A percentile compares a stretch with the other conserved stretches of the same genome.
Evolutionary conservation across 2,888 invertebrate genomes (phyloP).

Genomic region (Eustalomyia histrio): DNA sequence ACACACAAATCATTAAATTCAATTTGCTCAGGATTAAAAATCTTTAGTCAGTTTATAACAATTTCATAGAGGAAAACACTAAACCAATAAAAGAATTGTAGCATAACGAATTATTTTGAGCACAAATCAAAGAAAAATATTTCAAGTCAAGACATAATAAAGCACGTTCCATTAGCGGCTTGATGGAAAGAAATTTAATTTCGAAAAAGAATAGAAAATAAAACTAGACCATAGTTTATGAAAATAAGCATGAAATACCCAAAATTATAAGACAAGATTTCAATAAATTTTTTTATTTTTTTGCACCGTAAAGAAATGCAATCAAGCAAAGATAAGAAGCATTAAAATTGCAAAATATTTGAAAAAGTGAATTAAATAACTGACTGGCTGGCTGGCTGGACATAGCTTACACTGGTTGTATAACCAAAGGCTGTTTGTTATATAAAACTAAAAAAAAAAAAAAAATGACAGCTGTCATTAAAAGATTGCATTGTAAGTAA

Average conservation of each 20-base stretch:
- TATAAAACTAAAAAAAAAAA: not conserved
- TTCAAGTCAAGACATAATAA: not conserved
- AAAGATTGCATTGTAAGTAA: not conserved
- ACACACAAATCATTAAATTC: not conserved
- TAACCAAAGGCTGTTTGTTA: not conserved
- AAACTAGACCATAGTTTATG: constrained; percentile 40
- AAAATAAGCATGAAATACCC: constrained; percentile 49
- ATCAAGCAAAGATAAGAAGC: constrained; percentile 63
- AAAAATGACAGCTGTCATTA: constrained; percentile 11
- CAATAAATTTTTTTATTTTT: not conserved
- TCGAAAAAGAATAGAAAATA: not conserved
- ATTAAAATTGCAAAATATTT: constrained; percentile 41
- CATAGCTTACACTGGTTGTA: not conserved
- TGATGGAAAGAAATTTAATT: not conserved
- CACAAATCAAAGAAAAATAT: not conserved
- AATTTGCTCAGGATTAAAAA: not conserved
- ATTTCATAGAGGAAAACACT: not conserved
- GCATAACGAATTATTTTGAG: constrained; percentile 28
- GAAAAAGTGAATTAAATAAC: constrained; percentile 1
- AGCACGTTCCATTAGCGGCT: constrained; percentile 46
- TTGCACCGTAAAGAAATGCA: constrained; percentile 52
- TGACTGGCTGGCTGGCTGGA: not conserved
- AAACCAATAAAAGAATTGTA: constrained; percentile 25
- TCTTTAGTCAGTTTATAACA: not conserved
- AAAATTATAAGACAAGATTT: constrained; percentile 47